These are phyloP conservation scores for Ceratina australensis DNA, from an alignment of 1,140 invertebrate species.

Conservation along the genomic window DNA sequence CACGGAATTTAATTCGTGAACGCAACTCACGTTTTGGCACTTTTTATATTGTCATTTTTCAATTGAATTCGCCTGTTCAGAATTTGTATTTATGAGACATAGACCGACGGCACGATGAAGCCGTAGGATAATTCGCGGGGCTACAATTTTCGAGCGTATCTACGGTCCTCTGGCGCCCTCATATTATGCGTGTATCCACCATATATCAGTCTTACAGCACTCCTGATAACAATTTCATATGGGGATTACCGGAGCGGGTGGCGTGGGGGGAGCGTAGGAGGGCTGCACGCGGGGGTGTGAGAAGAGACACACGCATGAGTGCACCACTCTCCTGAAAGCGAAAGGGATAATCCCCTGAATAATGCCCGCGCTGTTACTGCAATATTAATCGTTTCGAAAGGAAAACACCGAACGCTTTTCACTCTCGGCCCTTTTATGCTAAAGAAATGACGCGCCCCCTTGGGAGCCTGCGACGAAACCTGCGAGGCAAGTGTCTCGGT, in stretches of 20 bases:
- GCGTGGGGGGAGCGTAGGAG: background rate
- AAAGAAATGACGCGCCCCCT: slow-evolving; percentile 2
- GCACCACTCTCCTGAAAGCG: slow-evolving; percentile 53
- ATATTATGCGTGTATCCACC: slow-evolving; percentile 57
- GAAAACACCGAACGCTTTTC: slow-evolving; percentile 37
- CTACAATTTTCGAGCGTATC: slow-evolving; percentile 43
- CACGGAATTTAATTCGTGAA: too few species aligned
- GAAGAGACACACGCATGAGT: slow-evolving; percentile 43
- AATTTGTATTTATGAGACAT: too few species aligned
- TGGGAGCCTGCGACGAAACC: too few species aligned
- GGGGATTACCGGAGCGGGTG: slow-evolving; percentile 62
- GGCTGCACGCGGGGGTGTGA: background rate
- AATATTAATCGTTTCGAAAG: slow-evolving; percentile 68
- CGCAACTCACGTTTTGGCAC: too few species aligned
- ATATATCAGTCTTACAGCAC: slow-evolving; percentile 70
- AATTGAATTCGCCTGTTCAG: too few species aligned
- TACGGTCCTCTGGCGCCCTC: slow-evolving; percentile 18
- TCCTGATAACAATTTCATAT: slow-evolving; percentile 72
- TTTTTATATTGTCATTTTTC: background rate
- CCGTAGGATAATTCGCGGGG: slow-evolving; percentile 22
- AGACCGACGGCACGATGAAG: too few species aligned
- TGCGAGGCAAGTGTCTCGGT: background rate
- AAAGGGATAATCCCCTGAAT: slow-evolving; percentile 72
- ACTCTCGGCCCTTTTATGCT: slow-evolving; percentile 30
- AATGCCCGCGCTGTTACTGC: slow-evolving; percentile 69